Conservation (phyloP, 2,113 vertebrate species). For the Tinamus guttatus region DNA sequence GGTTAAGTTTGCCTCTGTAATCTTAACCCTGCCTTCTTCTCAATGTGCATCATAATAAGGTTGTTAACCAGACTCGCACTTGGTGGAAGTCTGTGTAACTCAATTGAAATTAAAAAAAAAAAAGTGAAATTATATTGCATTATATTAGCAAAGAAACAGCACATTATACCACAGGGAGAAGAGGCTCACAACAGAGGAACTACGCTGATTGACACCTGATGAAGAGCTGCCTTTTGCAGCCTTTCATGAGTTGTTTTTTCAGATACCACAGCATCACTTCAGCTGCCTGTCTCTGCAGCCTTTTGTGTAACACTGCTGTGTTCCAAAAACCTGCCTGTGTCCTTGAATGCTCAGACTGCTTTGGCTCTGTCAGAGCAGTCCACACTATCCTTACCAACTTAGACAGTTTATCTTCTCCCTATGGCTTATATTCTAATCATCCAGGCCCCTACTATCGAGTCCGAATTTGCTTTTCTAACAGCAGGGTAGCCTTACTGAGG, state of each 20-base stretch:
- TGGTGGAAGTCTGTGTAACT: neutral
- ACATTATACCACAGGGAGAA: neutral
- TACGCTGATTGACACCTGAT: neutral
- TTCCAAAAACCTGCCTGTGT: neutral
- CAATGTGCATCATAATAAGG: neutral
- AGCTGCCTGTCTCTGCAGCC: neutral
- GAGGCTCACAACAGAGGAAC: slow-evolving; percentile 1
- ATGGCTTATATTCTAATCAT: slow-evolving; percentile 21
- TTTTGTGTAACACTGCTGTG: neutral
- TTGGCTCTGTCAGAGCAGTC: neutral
- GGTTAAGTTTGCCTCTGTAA: neutral
- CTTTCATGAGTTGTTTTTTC: neutral
- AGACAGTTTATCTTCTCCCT: slow-evolving; percentile 30
- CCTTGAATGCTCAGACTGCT: neutral
- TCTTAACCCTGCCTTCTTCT: neutral
- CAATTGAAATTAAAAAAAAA: neutral
- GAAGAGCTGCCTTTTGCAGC: neutral
- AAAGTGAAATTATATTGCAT: neutral
- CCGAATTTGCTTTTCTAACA: slow-evolving; percentile 47
- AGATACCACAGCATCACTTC: neutral
- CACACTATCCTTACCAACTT: neutral
- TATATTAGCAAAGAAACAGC: neutral
- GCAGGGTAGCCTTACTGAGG: neutral
- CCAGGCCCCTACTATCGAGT: neutral
- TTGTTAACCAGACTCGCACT: neutral